These are phyloP conservation scores for Sturmia bella DNA, from an alignment of 2,888 invertebrate genomes.

Conservation along the genomic window DNA sequence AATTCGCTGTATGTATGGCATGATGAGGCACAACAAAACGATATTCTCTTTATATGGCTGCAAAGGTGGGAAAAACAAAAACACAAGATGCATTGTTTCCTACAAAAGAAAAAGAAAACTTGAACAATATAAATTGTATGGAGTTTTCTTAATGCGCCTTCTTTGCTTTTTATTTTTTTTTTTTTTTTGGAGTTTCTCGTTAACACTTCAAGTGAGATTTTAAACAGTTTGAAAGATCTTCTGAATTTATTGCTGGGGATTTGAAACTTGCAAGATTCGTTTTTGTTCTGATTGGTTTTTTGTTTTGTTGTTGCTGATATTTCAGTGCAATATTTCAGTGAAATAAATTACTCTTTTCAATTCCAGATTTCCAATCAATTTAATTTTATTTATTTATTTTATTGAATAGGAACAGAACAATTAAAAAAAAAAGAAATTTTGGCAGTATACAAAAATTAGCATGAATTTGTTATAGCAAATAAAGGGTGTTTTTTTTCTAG, in stretches of 20 bases:
- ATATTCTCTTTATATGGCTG: slow-evolving; percentile 22
- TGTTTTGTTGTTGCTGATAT: no score
- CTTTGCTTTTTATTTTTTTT: slow-evolving; percentile 2
- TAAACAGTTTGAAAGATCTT: slow-evolving; percentile 65
- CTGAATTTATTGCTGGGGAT: neutral
- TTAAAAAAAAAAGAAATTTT: no score
- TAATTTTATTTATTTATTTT: no score
- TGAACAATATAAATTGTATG: slow-evolving; percentile 54
- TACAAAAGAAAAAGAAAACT: slow-evolving; percentile 6
- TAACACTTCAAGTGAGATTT: slow-evolving; percentile 70
- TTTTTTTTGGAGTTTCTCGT: slow-evolving; percentile 54
- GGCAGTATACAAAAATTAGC: no score
- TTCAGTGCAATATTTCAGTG: neutral
- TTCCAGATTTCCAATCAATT: no score
- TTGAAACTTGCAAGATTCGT: neutral
- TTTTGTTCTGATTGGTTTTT: neutral
- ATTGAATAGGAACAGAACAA: no score
- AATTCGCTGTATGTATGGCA: slow-evolving; percentile 51
- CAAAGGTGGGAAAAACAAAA: slow-evolving; percentile 31
- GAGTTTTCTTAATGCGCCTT: slow-evolving; percentile 1
- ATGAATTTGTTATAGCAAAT: no score
- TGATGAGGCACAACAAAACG: slow-evolving; percentile 35
- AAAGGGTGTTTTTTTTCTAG: no score
- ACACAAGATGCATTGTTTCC: slow-evolving; percentile 55
- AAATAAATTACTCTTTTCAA: neutral